These are phyloP conservation scores for Gastrophryne carolinensis DNA, from an alignment of 2,797 vertebrate genomes.

Conservation along the genomic window DNA sequence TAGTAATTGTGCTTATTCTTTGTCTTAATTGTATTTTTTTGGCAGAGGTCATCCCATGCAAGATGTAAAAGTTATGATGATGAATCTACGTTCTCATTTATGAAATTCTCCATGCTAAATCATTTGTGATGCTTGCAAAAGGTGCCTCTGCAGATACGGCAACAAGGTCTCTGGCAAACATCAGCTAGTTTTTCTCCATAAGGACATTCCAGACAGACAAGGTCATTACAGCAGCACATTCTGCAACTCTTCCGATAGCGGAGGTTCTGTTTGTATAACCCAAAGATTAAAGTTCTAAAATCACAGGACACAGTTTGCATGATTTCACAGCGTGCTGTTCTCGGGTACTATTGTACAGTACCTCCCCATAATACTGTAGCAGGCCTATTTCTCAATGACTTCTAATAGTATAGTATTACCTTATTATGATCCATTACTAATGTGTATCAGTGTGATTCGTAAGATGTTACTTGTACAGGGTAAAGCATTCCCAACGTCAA, in stretches of 20 bases:
- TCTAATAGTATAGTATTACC: neutral
- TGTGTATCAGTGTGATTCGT: neutral
- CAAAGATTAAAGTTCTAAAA: constrained; percentile 18
- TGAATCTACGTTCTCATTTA: neutral
- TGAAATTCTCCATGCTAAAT: neutral
- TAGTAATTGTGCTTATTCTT: no score
- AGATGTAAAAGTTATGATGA: neutral
- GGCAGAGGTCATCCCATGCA: neutral
- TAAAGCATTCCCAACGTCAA: no score
- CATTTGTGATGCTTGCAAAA: constrained; percentile 4
- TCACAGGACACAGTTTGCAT: neutral
- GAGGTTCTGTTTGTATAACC: constrained; percentile 28
- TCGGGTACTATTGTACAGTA: neutral
- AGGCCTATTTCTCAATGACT: neutral
- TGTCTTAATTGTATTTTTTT: neutral
- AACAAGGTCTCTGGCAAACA: neutral
- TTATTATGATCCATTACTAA: neutral
- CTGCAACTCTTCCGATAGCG: constrained; percentile 1
- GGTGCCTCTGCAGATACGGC: neutral
- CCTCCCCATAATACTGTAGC: neutral
- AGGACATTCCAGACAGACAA: constrained; percentile 32
- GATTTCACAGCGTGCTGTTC: neutral
- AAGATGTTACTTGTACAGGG: neutral
- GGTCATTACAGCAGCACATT: constrained; percentile 15
- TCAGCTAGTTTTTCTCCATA: constrained; percentile 19